Evolutionary conservation across 2,888 invertebrate species (phyloP).

Genomic region (Heliconius charithonia): DNA sequence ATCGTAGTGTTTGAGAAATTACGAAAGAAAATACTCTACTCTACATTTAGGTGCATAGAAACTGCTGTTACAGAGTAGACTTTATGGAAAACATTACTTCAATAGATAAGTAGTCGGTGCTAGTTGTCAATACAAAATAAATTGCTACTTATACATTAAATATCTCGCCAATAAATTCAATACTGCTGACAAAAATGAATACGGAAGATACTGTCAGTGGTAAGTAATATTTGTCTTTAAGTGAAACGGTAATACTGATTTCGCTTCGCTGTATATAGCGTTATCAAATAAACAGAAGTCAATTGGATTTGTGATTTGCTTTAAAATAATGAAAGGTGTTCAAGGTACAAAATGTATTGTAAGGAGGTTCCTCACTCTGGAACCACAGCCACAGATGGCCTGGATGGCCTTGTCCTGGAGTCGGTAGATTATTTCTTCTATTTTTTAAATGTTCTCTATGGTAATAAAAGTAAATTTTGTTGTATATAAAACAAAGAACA

Average conservation of each 20-base stretch:
- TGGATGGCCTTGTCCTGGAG: too few species aligned
- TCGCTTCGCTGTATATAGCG: not conserved
- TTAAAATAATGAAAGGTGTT: too few species aligned
- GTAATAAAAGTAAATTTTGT: too few species aligned
- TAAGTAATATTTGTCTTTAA: slow-evolving; percentile 10
- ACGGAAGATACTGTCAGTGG: slow-evolving; percentile 25
- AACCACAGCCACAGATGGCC: too few species aligned
- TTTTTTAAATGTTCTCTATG: too few species aligned
- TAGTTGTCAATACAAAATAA: slow-evolving; percentile 36
- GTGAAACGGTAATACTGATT: not conserved
- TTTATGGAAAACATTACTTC: slow-evolving; percentile 42
- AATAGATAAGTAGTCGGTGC: slow-evolving; percentile 34
- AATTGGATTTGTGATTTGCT: not conserved
- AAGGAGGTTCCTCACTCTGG: too few species aligned
- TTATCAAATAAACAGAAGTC: slow-evolving; percentile 3
- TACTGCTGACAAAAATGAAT: slow-evolving; percentile 27
- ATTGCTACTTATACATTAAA: slow-evolving; percentile 32
- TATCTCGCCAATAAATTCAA: slow-evolving; percentile 36
- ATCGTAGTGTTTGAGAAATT: not conserved
- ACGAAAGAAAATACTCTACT: slow-evolving; percentile 11
- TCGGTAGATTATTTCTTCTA: too few species aligned
- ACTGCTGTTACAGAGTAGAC: slow-evolving; percentile 37
- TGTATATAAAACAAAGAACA: too few species aligned
- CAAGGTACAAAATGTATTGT: too few species aligned
- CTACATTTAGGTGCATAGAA: slow-evolving; percentile 25